Evolutionary conservation across 2,113 vertebrate genomes (phyloP), one percentile per base, ranked within the genome.

Genomic region (Rostratula benghalensis): DNA sequence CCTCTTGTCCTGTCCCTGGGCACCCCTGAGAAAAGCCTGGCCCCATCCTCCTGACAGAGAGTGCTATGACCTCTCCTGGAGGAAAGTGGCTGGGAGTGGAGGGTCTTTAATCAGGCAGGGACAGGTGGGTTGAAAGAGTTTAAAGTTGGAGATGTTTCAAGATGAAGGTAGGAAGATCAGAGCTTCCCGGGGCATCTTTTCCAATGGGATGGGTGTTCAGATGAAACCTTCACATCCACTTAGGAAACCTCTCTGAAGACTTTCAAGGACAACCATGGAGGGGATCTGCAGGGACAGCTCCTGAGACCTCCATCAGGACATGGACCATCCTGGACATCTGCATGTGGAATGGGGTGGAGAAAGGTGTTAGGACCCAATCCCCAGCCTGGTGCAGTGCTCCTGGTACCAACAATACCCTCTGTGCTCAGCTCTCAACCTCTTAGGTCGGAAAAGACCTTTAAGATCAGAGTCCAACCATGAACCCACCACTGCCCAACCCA

Each of bases 291-390:
- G 13, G 25, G 9, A 9, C 70, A 63, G 56, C 79, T 22, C 56
- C 63, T 63, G n/a, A 48, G 20, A 13, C 4, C 27, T 11, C 50
- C 57, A 28, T 28, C 50, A 65, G 19, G 65, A 7, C 35, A 24
- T 2, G 35, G 35, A 35, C 56, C 31, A n/a, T 56, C 14, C 17
- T 27, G 37, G 31, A 8, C 0, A 1, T 31, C 63, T 48, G 56
- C 2, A 4, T 30, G 41, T 1, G 3, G 33, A 12, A 39, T 1
- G 0, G 13, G n/a, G 20, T 31, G 33, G n/a, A 78, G 25, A 35
- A 48, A 48, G n/a, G 30, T 4, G 20, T 24, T 11, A 46, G 46
- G 30, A 63, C 5, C 13, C 1, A 1, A 8, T 30, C 4, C 39
- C 20, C 54, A 48, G 54, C 16, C 31, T 5, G 1, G 11, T 17